A percentile compares a stretch with the other conserved stretches of the same genome.
Evolutionary conservation across 2,113 vertebrate species (phyloP).

Genomic region (Istiophorus platypterus): DNA sequence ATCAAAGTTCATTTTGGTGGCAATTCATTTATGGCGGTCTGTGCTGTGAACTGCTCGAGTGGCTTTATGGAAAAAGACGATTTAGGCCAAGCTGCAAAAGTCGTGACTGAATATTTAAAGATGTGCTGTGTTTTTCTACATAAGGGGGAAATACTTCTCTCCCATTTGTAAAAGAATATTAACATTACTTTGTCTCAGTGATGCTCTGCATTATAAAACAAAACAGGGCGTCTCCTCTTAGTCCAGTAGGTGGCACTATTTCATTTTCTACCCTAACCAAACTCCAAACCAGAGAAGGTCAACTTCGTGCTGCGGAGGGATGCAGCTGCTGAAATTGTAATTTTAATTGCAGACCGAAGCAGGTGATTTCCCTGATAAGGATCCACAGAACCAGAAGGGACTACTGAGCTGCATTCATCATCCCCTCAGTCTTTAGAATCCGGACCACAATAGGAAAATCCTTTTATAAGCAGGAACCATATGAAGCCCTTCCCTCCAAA

Average conservation of each 20-base stretch:
- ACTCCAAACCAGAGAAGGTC: background rate
- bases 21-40: background rate
- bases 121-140: background rate
- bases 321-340: background rate
- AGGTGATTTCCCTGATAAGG: background rate
- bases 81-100: background rate
- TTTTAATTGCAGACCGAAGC: background rate
- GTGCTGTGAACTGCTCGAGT: background rate
- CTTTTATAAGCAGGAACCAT: background rate
- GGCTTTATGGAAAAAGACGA: background rate
- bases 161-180: background rate
- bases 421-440: too few relatives aligned
- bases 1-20: background rate
- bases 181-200: background rate
- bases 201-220: background rate
- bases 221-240: background rate
- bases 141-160: background rate
- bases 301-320: background rate
- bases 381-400: background rate
- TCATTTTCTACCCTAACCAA: background rate
- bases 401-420: background rate
- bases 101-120: background rate
- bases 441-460: too few relatives aligned
- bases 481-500: background rate
- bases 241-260: conserved; percentile 56